phyloP scores from a whole-genome alignment of 2,888 invertebrate genomes.

The Drosophila ustulata region DNA sequence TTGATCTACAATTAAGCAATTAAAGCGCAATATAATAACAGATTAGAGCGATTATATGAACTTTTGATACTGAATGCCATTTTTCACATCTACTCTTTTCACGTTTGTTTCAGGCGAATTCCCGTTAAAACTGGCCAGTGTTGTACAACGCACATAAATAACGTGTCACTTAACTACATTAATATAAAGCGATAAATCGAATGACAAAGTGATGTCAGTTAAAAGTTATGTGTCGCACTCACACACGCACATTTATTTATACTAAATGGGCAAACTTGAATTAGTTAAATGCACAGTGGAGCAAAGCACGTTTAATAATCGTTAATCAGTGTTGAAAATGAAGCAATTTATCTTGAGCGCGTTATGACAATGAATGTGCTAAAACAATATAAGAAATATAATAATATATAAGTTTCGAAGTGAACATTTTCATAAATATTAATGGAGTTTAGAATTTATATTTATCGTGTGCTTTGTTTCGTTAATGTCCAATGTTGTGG shows the following conservation, averaged over 20 bases:
- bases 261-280: slow-evolving; percentile 39
- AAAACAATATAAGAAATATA: slow-evolving; percentile 9
- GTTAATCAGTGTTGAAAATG: not conserved
- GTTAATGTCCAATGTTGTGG: slow-evolving; percentile 16
- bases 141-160: slow-evolving; percentile 37
- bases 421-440: not conserved
- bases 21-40: slow-evolving; percentile 33
- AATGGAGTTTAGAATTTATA: not conserved
- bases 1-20: slow-evolving; percentile 77
- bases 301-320: slow-evolving; percentile 26
- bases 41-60: slow-evolving; percentile 47
- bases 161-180: slow-evolving; percentile 32
- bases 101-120: slow-evolving; percentile 39
- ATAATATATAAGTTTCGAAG: slow-evolving; percentile 1
- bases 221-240: slow-evolving; percentile 46
- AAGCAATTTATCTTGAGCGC: not conserved
- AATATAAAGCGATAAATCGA: slow-evolving; percentile 26
- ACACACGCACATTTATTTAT: slow-evolving; percentile 27
- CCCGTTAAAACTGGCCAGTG: slow-evolving; percentile 44
- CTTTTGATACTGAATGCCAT: slow-evolving; percentile 28
- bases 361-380: not conserved
- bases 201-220: slow-evolving; percentile 69
- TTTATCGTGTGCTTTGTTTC: slow-evolving; percentile 7
- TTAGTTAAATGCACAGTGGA: slow-evolving; percentile 64
- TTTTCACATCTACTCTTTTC: slow-evolving; percentile 22